These are phyloP conservation scores for Sinelater perroti DNA, from an alignment of 2,888 invertebrate species.

Conservation along the genomic window DNA sequence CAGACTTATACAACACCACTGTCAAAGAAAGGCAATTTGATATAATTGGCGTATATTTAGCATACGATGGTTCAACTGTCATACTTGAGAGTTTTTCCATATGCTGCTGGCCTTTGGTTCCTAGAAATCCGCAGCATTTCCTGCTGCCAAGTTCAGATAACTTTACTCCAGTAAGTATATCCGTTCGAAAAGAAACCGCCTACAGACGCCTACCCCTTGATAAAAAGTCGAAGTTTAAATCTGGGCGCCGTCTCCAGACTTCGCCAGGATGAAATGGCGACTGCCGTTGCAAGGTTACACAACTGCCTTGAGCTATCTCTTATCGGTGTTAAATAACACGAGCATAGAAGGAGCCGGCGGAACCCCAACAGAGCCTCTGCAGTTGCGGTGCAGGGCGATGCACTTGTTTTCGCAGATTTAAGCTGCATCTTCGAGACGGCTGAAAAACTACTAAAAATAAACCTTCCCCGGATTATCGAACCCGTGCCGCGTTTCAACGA, in stretches of 20 bases:
- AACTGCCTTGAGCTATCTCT: constrained; percentile 18
- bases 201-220: no score
- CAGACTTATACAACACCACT: no score
- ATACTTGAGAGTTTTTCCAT: no score
- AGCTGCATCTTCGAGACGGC: constrained; percentile 46
- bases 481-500: constrained; percentile 18
- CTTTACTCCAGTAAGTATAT: no score
- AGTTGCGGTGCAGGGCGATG: constrained; percentile 52
- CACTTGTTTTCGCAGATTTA: constrained; percentile 56
- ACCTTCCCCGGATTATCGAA: constrained; percentile 43
- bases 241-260: neutral
- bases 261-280: constrained; percentile 1
- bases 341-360: constrained; percentile 8
- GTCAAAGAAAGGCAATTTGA: no score
- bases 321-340: constrained; percentile 27
- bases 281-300: constrained; percentile 23
- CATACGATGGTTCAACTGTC: no score
- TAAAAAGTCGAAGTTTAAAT: no score
- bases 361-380: constrained; percentile 48
- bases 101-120: no score
- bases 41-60: no score
- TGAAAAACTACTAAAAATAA: constrained; percentile 54
- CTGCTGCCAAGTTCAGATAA: no score
- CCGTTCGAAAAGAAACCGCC: no score
- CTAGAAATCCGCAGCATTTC: no score